These are phyloP conservation scores for Drosophila longiperda DNA, from an alignment of 2,888 invertebrate species.

Conservation along the genomic window DNA sequence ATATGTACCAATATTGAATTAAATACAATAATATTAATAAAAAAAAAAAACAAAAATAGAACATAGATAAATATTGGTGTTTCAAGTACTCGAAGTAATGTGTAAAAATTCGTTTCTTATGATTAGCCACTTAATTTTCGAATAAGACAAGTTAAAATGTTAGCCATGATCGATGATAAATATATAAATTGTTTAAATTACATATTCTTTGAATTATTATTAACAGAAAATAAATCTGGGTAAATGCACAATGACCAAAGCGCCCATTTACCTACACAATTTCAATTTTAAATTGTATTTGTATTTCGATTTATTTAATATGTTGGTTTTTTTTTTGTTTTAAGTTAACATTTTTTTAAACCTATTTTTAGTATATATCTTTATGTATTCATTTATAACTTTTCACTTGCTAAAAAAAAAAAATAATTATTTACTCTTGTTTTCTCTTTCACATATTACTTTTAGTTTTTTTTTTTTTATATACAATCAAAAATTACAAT, in stretches of 20 bases:
- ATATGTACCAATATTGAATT: slow-evolving; percentile 29
- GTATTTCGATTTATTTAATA: slow-evolving; percentile 57
- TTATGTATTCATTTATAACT: slow-evolving; percentile 47
- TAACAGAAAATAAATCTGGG: slow-evolving; percentile 44
- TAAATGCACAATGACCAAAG: slow-evolving; percentile 55
- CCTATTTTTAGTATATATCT: slow-evolving; percentile 51
- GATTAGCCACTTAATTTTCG: slow-evolving; percentile 8
- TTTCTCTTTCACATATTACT: slow-evolving; percentile 26
- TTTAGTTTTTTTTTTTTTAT: slow-evolving; percentile 46
- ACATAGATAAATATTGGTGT: slow-evolving; percentile 66
- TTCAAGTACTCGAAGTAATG: slow-evolving; percentile 75
- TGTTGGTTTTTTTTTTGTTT: slow-evolving; percentile 32
- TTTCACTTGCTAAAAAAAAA: slow-evolving; percentile 46
- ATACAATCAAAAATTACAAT: slow-evolving; percentile 60
- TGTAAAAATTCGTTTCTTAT: slow-evolving; percentile 60
- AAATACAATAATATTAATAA: neutral
- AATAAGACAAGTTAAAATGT: slow-evolving; percentile 30
- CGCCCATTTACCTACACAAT: slow-evolving; percentile 35
- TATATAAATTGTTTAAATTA: neutral
- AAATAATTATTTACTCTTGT: slow-evolving; percentile 31
- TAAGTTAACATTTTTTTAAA: slow-evolving; percentile 57
- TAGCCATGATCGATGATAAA: slow-evolving; percentile 27
- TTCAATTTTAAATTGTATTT: slow-evolving; percentile 47
- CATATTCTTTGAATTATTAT: neutral
- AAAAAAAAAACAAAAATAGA: slow-evolving; percentile 11